phyloP scores from a whole-genome alignment of 2,113 vertebrate species.

The Pipra filicauda region DNA sequence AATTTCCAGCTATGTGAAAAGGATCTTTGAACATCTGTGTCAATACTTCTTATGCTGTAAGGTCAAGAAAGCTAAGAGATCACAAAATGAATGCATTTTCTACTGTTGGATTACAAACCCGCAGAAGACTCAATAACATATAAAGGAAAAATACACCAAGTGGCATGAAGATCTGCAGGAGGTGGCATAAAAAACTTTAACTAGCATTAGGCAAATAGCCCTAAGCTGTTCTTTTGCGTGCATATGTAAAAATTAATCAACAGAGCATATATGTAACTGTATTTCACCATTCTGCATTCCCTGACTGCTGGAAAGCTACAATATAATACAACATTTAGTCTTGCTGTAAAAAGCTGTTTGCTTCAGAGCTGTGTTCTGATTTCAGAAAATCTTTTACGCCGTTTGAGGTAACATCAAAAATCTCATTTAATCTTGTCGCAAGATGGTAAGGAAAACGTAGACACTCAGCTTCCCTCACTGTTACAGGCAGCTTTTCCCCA shows the following conservation, averaged over 20 bases:
- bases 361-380: not conserved
- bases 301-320: not conserved
- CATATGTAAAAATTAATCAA: not conserved
- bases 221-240: not conserved
- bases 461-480: not conserved
- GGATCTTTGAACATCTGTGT: not conserved
- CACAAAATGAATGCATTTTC: not conserved
- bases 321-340: not conserved
- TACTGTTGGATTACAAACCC: not conserved
- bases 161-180: not conserved
- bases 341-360: not conserved
- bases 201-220: not conserved
- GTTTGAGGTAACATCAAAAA: not conserved
- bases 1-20: not conserved
- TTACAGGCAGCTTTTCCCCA: rapidly evolving
- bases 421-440: not conserved
- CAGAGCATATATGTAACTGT: not conserved
- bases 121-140: not conserved
- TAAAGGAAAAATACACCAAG: not conserved
- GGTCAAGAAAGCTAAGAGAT: not conserved
- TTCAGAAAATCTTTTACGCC: not conserved
- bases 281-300: not conserved
- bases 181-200: not conserved
- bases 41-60: not conserved
- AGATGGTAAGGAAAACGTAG: not conserved